phyloP scores from a whole-genome alignment of 1,140 invertebrate genomes.

The Oryzaephilus surinamensis region DNA sequence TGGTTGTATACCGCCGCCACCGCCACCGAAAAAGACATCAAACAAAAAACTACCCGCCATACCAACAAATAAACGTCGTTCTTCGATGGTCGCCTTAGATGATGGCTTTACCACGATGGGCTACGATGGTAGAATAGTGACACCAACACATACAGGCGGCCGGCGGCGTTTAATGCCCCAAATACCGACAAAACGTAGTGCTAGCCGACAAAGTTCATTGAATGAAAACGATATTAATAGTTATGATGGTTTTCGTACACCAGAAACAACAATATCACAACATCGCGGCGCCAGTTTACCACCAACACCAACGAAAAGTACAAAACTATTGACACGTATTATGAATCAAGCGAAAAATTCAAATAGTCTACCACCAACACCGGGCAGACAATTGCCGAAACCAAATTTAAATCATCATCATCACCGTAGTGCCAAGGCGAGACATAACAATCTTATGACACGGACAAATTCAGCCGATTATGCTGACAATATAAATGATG shows the following conservation, averaged over 20 bases:
- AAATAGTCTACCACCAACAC: slow-evolving; percentile 42
- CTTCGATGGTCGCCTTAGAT: slow-evolving; percentile 32
- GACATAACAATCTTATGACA: slow-evolving; percentile 28
- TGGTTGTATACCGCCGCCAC: slow-evolving; percentile 15
- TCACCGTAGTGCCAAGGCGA: slow-evolving; percentile 24
- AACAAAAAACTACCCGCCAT: slow-evolving; percentile 35
- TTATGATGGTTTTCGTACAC: slow-evolving; percentile 25
- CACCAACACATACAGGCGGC: slow-evolving; percentile 28
- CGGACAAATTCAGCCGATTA: slow-evolving; percentile 31
- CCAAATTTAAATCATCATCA: slow-evolving; percentile 28
- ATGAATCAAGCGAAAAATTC: slow-evolving; percentile 31
- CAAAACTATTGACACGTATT: slow-evolving; percentile 25
- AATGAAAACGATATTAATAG: slow-evolving; percentile 21
- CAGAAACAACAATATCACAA: slow-evolving; percentile 19
- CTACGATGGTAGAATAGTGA: slow-evolving; percentile 11
- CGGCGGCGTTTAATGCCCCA: slow-evolving; percentile 31
- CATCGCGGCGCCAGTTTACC: slow-evolving; percentile 33
- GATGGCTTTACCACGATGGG: slow-evolving; percentile 10
- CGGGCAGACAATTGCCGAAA: slow-evolving; percentile 44
- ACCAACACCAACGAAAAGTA: slow-evolving; percentile 33
- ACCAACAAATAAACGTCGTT: slow-evolving; percentile 38
- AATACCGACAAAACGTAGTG: slow-evolving; percentile 28
- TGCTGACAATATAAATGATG: slow-evolving; percentile 22
- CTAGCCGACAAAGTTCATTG: slow-evolving; percentile 31
- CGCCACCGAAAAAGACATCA: slow-evolving; percentile 28